Evolutionary conservation across 2,888 invertebrate species (phyloP), one percentile per base, ranked within the genome.

Genomic region (Seira ritae): DNA sequence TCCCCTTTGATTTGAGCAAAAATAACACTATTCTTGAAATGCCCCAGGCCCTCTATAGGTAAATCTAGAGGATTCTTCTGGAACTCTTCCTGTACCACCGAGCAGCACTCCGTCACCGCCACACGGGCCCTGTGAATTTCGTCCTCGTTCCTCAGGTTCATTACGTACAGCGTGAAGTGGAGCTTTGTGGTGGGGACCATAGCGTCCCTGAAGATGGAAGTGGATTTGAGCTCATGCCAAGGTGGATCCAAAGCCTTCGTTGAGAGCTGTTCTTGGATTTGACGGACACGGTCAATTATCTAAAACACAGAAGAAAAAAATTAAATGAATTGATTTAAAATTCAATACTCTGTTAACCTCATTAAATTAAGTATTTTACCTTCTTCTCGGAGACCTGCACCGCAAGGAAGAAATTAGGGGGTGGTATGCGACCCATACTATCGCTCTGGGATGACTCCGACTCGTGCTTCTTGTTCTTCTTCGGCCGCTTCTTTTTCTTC

Each of bases 131-230:
- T 84, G 20, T 80, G 65, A 10, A 78, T 37, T 3, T 87, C 82
- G 15, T 80, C 80, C 17, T 75, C 60, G 17, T 55, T 75, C 17
- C 79, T 70, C 12, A 84, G 66, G 37, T 84, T 77, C 74, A 87
- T 80, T 0, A 87, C 87, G 60, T 84, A 80, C 8, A 87, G 31
- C 23, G 87, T 85, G 70, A 87, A 85, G 74, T 87, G 87, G 10
- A 87, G 76, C 22, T 85, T 84, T 17, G 79, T 37, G 4, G 84
- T 55, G 12, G 82, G 79, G 8, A 85, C 82, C 79, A 87, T 80
- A 12, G 87, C 82, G 65, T 85, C 85, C 71, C 76, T 75, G 42
- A 85, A 85, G 31, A 87, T 83, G n/a, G 76, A 55, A 0, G 78
- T 79, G 19, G 76, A 66, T 50, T 37, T 74, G 15, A 80, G 20